Evolutionary conservation across 2,888 invertebrate genomes (phyloP), one percentile per base, ranked within the genome.

Genomic region (Chaitophorus viminalis): DNA sequence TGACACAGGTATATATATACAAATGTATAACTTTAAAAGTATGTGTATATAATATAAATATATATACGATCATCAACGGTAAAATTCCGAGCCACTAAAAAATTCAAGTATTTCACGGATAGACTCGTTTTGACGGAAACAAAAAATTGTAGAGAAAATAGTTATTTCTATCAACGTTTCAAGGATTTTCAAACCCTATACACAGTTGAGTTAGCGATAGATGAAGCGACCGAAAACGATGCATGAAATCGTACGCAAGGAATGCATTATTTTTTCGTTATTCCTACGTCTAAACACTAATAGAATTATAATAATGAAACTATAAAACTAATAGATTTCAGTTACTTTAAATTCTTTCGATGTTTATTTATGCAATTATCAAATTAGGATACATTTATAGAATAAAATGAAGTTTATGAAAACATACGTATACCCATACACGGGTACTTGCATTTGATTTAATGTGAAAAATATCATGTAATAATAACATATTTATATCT

Each of bases 301-400:
- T n/a, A n/a, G n/a, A n/a, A n/a, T n/a, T n/a, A n/a, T n/a, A n/a
- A n/a, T n/a, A n/a, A n/a, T n/a, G n/a, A n/a, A n/a, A n/a, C n/a
- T n/a, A n/a, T n/a, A 14, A 31, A 31, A 75, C 29, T 65, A 29
- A 83, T 75, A 83, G 75, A 83, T 83, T 54, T 83, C 25, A 39
- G 29, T 31, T 39, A 36, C 74, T 82, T 83, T 75, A 54, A 83
- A 83, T 60, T 54, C 21, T 4, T 82, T n/a, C 11, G 21, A 29
- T 36, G 54, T 39, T 9, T 39, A 9, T 39, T 39, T 8, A 39
- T 0, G 11, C 14, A 1, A 14, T 46, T 11, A 46, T 14, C 14
- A 46, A 14, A 14, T 46, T 14, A 46, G 14, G 11, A 14, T 46
- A 46, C 11, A 11, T 14, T 46, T 46, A 14, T 14, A 46, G 46